These are phyloP conservation scores for Pseudorectes ferrugineus DNA, from an alignment of 2,113 vertebrate genomes.

Conservation along the genomic window DNA sequence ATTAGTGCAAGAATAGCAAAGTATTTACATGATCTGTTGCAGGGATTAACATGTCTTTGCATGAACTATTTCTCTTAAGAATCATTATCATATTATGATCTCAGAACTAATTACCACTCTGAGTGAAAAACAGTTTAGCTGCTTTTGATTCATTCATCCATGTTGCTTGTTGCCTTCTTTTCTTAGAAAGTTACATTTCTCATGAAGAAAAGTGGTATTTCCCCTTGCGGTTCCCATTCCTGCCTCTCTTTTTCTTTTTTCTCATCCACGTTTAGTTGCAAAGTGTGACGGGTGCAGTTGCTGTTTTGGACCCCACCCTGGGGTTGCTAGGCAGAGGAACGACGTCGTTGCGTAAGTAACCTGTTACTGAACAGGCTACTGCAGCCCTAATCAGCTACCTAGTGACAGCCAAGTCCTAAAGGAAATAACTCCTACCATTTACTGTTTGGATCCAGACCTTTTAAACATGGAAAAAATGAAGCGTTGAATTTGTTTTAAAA, in stretches of 20 bases:
- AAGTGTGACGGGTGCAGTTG: background rate
- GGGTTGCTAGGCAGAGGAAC: conserved; percentile 59
- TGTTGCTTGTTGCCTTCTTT: background rate
- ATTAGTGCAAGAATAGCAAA: background rate
- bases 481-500: background rate
- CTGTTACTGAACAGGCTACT: conserved; percentile 17
- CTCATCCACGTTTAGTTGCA: background rate
- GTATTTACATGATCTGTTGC: background rate
- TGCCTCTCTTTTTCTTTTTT: background rate
- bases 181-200: background rate
- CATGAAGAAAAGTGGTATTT: background rate
- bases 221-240: background rate
- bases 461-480: background rate
- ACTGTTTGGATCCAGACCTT: background rate
- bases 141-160: background rate
- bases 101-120: conserved; percentile 5
- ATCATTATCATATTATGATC: background rate
- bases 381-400: background rate
- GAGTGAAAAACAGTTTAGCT: background rate
- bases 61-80: conserved; percentile 36
- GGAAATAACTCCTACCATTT: background rate
- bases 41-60: background rate
- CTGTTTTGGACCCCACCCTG: conserved; percentile 57
- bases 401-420: background rate
- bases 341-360: conserved; percentile 42